phyloP scores from a whole-genome alignment of 2,888 invertebrate species.

The Trypoxylon attenuatum region DNA sequence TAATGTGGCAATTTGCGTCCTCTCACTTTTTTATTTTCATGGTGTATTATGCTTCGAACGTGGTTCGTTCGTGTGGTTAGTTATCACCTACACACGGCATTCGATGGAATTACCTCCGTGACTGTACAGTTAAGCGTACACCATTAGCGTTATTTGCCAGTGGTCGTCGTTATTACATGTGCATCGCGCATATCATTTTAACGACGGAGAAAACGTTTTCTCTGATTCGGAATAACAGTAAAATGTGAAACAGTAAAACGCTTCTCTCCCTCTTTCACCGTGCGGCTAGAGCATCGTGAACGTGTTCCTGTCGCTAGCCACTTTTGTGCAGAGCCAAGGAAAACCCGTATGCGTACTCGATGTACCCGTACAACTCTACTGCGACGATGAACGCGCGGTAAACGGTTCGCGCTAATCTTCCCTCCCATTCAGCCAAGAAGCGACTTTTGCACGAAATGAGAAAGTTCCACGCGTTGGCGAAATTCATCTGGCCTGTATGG shows the following conservation, averaged over 20 bases:
- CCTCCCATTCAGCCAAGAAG: no score
- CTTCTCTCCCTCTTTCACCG: no score
- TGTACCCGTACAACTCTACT: no score
- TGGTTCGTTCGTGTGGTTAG: constrained; percentile 24
- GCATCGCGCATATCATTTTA: constrained; percentile 35
- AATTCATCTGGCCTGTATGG: no score
- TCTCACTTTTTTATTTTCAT: constrained; percentile 8
- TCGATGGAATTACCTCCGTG: constrained; percentile 37
- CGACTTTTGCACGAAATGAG: no score
- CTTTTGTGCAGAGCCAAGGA: no score
- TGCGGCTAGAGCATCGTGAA: no score
- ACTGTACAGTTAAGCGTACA: constrained; percentile 33
- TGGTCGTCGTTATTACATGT: constrained; percentile 31
- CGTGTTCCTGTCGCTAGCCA: no score
- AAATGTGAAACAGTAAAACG: not conserved
- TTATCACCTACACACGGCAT: constrained; percentile 39
- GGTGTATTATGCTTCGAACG: not conserved
- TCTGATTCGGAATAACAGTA: constrained; percentile 11
- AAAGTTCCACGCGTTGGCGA: no score
- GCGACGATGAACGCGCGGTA: no score
- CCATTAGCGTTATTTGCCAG: constrained; percentile 28
- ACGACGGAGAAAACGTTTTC: constrained; percentile 23
- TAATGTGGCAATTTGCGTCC: constrained; percentile 24
- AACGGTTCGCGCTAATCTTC: no score
- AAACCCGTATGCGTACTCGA: no score